These are phyloP conservation scores for Plectrocnemia conspersa DNA, from an alignment of 1,140 invertebrate genomes.

Conservation along the genomic window DNA sequence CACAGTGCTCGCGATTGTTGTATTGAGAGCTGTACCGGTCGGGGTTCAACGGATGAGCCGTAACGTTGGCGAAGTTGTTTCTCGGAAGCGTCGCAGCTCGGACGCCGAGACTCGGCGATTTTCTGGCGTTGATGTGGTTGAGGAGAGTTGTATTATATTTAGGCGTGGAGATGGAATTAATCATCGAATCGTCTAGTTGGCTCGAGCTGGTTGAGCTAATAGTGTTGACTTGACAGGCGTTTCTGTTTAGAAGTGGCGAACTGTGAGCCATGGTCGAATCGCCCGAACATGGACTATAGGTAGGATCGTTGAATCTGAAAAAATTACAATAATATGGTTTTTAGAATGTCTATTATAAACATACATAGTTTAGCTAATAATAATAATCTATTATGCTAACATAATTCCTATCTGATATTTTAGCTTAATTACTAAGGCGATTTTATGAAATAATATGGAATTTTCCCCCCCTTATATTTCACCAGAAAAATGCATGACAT, in stretches of 20 bases:
- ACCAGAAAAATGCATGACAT: too few species aligned
- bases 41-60: constrained; percentile 45
- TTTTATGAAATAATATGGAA: too few species aligned
- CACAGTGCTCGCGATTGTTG: constrained; percentile 51
- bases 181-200: constrained; percentile 44
- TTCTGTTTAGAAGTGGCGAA: constrained; percentile 49
- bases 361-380: constrained; percentile 1
- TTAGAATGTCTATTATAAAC: constrained; percentile 4
- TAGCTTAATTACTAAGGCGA: too few species aligned
- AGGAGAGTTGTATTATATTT: constrained; percentile 26
- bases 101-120: constrained; percentile 53
- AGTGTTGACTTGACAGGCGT: constrained; percentile 47
- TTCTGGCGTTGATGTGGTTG: constrained; percentile 37
- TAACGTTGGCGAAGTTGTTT: constrained; percentile 57
- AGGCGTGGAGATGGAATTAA: constrained; percentile 38
- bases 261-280: constrained; percentile 44
- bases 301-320: constrained; percentile 66
- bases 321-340: constrained; percentile 12
- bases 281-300: constrained; percentile 44
- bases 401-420: not conserved
- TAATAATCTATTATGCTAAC: not conserved
- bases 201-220: constrained; percentile 47
- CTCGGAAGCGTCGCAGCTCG: constrained; percentile 66
- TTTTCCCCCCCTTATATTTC: too few species aligned
- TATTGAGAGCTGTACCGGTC: constrained; percentile 51